Evolutionary conservation across 2,888 invertebrate species (phyloP), one percentile per base, ranked within the genome.

Genomic region (Doris montereyensis): DNA sequence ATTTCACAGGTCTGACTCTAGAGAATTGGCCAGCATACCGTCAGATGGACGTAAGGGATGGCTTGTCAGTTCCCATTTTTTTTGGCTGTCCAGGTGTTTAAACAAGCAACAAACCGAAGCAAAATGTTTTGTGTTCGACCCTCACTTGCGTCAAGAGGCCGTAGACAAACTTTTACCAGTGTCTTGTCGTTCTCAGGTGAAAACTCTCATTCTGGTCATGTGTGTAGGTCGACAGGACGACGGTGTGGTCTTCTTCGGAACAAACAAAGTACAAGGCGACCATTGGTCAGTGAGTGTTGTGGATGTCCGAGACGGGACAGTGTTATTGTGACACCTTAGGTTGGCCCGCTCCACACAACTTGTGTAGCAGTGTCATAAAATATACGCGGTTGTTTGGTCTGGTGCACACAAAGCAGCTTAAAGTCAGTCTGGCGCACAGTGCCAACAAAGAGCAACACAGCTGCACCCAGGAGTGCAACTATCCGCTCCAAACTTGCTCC

Each of bases 41-140:
- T 76, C 76, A n/a, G 79, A 79, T 52, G 79, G 79, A 24, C 41
- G 75, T n/a, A 70, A 76, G 70, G 79, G 79, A 17, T 79, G 79
- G 79, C 71, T 79, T 0, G 79, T 79, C 60, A 71, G 75, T 2
- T 79, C 79, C 24, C 79, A 79, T 34, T 79, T 79, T 41, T 79
- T 75, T 28, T 79, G 79, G 79, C 32, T 79, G 62, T 79, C 79
- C 1, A 52, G 76, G 21, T 76, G 76, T 57, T 30, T 79, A 1
- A 79, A 79, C 28, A 52, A 79, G 32, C 79, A 79, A 35, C 79
- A 79, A 21, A n/a, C 58, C 8, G 28, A 65, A 10, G 65, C 79
- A 52, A 41, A 41, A 0, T 76, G 70, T 21, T 79, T 76, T 76
- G 76, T 79, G 10, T 52, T 79, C 10, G 79, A 79, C 28, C 71